These are phyloP conservation scores for Potamilus streckersoni DNA, from an alignment of 1,140 invertebrate species.

Conservation along the genomic window DNA sequence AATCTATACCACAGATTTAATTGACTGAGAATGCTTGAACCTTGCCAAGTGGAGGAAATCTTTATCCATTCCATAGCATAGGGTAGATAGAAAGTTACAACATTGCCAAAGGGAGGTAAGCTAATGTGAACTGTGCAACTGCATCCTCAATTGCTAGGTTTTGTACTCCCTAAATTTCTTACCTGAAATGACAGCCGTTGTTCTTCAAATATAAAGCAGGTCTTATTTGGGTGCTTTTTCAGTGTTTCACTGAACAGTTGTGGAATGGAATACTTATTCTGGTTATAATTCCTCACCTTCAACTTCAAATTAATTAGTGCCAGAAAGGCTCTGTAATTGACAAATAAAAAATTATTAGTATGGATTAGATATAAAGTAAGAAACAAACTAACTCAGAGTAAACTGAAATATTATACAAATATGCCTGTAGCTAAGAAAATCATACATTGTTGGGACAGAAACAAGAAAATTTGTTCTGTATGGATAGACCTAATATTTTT, in stretches of 20 bases:
- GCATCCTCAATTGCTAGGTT: too few relatives aligned
- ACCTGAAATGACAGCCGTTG: slow-evolving; percentile 29
- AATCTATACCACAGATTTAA: too few relatives aligned
- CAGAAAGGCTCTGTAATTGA: slow-evolving; percentile 20
- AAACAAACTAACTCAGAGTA: too few relatives aligned
- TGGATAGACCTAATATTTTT: too few relatives aligned
- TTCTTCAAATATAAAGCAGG: slow-evolving; percentile 30
- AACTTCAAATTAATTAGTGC: slow-evolving; percentile 26
- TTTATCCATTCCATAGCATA: too few relatives aligned
- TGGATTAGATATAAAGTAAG: too few relatives aligned
- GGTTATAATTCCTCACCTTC: slow-evolving; percentile 27
- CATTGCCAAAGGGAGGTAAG: not conserved
- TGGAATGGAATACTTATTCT: slow-evolving; percentile 13
- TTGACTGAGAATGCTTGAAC: too few relatives aligned
- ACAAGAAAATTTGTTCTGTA: too few relatives aligned
- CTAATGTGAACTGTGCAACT: not conserved
- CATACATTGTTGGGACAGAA: too few relatives aligned
- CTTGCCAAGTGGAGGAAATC: not conserved
- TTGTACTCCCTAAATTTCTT: not conserved
- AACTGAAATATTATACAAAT: too few relatives aligned
- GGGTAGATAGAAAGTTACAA: not conserved
- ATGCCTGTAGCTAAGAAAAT: too few relatives aligned
- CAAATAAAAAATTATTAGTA: too few relatives aligned
- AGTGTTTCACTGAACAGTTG: slow-evolving; percentile 23
- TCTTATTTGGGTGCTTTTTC: slow-evolving; percentile 22